Evolutionary conservation across 2,797 vertebrate genomes (phyloP), one percentile per base, ranked within the genome.

Genomic region (Phalanger gymnotis): DNA sequence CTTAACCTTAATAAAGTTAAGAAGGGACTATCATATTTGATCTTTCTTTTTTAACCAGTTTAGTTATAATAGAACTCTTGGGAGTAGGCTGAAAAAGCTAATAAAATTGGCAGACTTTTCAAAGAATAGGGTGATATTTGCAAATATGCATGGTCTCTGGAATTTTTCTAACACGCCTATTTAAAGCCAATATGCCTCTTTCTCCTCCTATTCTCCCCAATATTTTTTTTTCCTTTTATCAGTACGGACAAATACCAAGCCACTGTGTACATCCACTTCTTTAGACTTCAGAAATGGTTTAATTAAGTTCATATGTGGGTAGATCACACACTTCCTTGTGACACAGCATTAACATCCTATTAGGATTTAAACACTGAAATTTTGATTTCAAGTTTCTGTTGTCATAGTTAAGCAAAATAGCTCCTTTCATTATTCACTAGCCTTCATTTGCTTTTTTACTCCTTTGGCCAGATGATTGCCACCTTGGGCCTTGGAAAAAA

Each of bases 371-470:
- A 7, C 19, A 47, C 19, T 47, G 31, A 81, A 81, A 27, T 51
- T 27, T 66, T 96, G 91, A 92, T 52, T 51, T 94, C 66, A 95
- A 94, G 73, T 61, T 97, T 54, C 94, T 92, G 57, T 30, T 96
- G 73, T 92, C 40, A 94, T 92, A 92, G 89, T 92, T 90, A 94
- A 93, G 47, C 5, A 96, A 96, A 95, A 53, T 93, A 90, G 22
- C 2, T 47, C 22, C 73, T 81, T 61, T 61, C 22, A 25, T 81
- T 81, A 47, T 25, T 81, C 73, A 81, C 40, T 81, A 40, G 47
- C 22, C 40, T 47, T n/a, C n/a, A n/a, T 66, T 81, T 47, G 1
- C n/a, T 10, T 81, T 81, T 40, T 40, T 47, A 25, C 40, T 40
- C 40, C 3, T 9, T 47, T n/a, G 66, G 47, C 10, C 73, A 81